Evolutionary conservation across 1,140 invertebrate genomes (phyloP).

Genomic region (Brachionus angularis): DNA sequence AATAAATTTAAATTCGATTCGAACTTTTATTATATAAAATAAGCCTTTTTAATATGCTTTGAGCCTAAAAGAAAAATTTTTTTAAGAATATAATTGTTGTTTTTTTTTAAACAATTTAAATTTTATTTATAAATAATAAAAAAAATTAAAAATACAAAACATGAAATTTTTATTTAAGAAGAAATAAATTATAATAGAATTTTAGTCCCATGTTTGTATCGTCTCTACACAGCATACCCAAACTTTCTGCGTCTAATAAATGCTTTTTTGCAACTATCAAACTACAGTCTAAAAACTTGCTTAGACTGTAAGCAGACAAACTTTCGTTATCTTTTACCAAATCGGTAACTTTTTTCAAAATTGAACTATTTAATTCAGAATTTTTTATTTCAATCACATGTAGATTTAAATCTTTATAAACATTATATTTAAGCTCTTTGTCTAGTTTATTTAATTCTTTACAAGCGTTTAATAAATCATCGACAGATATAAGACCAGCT

Average conservation of each 20-base stretch:
- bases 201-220: constrained; percentile 21
- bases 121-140: too few relatives aligned
- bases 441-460: constrained; percentile 36
- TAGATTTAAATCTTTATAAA: constrained; percentile 37
- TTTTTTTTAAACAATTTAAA: too few relatives aligned
- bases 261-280: constrained; percentile 40
- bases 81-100: too few relatives aligned
- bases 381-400: constrained; percentile 36
- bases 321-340: constrained; percentile 1
- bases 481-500: constrained; percentile 46
- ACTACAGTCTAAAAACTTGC: constrained; percentile 20
- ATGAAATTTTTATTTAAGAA: background rate
- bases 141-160: too few relatives aligned
- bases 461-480: constrained; percentile 31
- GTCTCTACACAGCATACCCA: constrained; percentile 24
- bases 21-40: too few relatives aligned
- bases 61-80: too few relatives aligned
- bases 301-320: constrained; percentile 36
- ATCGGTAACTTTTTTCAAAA: background rate
- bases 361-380: background rate
- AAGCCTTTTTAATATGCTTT: too few relatives aligned
- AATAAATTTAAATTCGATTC: too few relatives aligned
- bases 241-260: constrained; percentile 23
- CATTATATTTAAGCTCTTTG: constrained; percentile 7
- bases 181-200: constrained; percentile 29